Percentiles rank a stretch among this genome's conserved stretches.
phyloP scores from a whole-genome alignment of 2,888 invertebrate genomes.

The Xanthostigma xanthostigma region DNA sequence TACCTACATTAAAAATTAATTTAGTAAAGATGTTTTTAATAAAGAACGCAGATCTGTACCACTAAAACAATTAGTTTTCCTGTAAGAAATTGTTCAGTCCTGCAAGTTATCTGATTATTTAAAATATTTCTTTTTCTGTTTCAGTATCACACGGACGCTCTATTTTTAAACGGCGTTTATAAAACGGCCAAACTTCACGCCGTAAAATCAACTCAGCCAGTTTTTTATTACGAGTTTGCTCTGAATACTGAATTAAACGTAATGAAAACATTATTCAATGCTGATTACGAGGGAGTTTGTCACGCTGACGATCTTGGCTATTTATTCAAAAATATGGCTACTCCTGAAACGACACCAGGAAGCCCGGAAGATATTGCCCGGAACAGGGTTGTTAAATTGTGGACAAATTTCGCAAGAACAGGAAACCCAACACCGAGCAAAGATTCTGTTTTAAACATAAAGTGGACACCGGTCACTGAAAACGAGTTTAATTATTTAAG shows the following conservation, averaged over 20 bases:
- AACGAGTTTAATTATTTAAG: constrained; percentile 18
- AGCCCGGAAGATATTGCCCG: constrained; percentile 14
- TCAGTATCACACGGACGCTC: background rate
- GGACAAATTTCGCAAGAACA: constrained; percentile 19
- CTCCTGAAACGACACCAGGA: constrained; percentile 10
- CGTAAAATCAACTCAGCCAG: background rate
- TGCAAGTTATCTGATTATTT: too few relatives aligned
- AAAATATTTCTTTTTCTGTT: constrained; percentile 10
- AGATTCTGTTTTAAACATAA: constrained; percentile 15
- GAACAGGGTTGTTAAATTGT: constrained; percentile 15
- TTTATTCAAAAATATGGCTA: constrained; percentile 15
- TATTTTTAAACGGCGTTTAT: background rate
- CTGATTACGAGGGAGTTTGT: constrained; percentile 14
- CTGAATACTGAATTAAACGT: background rate
- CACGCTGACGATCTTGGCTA: constrained; percentile 21
- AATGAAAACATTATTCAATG: background rate
- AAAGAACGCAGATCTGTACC: too few relatives aligned
- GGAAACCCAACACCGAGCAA: constrained; percentile 18
- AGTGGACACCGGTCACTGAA: constrained; percentile 19
- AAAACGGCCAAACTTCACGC: background rate
- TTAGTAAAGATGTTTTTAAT: too few relatives aligned
- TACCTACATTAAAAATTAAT: too few relatives aligned
- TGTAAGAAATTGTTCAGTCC: constrained; percentile 15
- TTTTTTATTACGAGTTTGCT: background rate
- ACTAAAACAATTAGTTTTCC: constrained; percentile 1